These are phyloP conservation scores for Dissostichus mawsoni DNA, from an alignment of 2,113 vertebrate genomes.

Conservation along the genomic window DNA sequence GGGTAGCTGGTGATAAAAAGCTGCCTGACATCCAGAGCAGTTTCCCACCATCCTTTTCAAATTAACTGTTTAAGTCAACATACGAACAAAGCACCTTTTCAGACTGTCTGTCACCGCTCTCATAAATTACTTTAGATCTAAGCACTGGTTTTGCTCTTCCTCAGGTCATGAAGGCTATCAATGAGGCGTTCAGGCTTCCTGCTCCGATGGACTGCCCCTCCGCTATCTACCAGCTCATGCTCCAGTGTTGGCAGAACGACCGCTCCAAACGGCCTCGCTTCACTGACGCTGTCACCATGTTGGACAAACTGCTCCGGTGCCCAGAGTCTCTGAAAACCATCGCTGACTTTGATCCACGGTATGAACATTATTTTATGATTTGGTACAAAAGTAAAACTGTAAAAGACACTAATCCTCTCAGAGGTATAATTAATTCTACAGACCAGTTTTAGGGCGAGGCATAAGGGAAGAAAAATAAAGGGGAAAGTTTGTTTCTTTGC, in stretches of 20 bases:
- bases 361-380: constrained; percentile 15
- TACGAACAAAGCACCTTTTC: constrained; percentile 10
- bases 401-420: neutral
- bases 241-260: constrained; percentile 97
- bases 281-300: constrained; percentile 91
- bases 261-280: constrained; percentile 91
- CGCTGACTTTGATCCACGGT: constrained; percentile 95
- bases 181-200: constrained; percentile 94
- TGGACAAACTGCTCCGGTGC: constrained; percentile 92
- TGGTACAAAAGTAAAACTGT: neutral
- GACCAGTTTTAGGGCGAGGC: neutral
- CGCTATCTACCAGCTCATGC: constrained; percentile 96
- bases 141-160: constrained; percentile 32
- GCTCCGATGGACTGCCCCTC: constrained; percentile 96
- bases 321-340: constrained; percentile 92
- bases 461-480: no score
- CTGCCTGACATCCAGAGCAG: constrained; percentile 1
- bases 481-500: no score
- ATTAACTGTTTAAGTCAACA: constrained; percentile 55
- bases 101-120: constrained; percentile 6
- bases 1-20: constrained; percentile 32
- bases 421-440: neutral
- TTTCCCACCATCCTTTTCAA: constrained; percentile 46
- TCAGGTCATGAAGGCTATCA: constrained; percentile 98
- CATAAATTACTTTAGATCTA: constrained; percentile 14